Evolutionary conservation across 1,140 invertebrate species (phyloP).

Genomic region (Brachystomella parvula): DNA sequence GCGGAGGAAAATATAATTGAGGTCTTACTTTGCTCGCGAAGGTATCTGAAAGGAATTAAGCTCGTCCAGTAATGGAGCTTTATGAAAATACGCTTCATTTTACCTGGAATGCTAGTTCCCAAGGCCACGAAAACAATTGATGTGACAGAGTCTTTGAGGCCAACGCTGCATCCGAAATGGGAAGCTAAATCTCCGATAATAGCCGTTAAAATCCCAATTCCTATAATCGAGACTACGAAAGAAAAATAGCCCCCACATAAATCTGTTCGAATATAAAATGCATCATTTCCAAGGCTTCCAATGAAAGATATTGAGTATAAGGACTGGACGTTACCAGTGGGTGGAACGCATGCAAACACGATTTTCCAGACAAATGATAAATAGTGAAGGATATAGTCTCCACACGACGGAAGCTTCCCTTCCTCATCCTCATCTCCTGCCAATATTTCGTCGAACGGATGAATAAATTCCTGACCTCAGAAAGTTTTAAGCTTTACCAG

Average conservation of each 20-base stretch:
- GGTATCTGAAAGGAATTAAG: slow-evolving; percentile 64
- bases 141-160: slow-evolving; percentile 55
- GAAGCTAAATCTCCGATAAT: slow-evolving; percentile 59
- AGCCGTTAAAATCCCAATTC: slow-evolving; percentile 54
- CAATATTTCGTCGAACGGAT: not conserved
- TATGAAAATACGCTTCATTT: slow-evolving; percentile 5
- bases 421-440: not conserved
- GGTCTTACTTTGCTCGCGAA: slow-evolving; percentile 99
- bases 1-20: too few species aligned
- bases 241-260: slow-evolving; percentile 55
- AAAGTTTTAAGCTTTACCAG: slow-evolving; percentile 45
- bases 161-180: slow-evolving; percentile 56
- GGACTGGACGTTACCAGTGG: slow-evolving; percentile 50
- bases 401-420: slow-evolving; percentile 47
- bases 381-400: slow-evolving; percentile 58
- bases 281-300: not conserved
- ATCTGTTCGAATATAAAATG: slow-evolving; percentile 37
- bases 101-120: slow-evolving; percentile 58
- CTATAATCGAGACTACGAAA: slow-evolving; percentile 49
- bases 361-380: slow-evolving; percentile 56
- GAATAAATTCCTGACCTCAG: not conserved
- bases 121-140: slow-evolving; percentile 59
- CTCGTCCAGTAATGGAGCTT: not conserved
- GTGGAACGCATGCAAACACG: slow-evolving; percentile 39
- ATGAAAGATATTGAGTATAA: not conserved